Evolutionary conservation across 2,888 invertebrate genomes (phyloP).

Genomic region (Perithous albicinctus): DNA sequence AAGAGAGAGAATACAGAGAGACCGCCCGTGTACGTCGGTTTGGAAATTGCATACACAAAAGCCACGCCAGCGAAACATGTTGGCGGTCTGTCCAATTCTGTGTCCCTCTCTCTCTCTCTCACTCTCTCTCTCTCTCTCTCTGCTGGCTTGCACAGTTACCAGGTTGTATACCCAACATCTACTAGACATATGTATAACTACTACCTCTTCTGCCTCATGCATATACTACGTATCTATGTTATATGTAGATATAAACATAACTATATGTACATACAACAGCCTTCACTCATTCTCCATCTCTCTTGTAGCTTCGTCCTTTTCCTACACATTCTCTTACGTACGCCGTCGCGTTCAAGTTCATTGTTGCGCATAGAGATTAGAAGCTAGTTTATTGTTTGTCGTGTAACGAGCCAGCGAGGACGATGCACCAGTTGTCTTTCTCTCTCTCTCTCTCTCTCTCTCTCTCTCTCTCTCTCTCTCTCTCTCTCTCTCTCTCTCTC

Average conservation of each 20-base stretch:
- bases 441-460: no score
- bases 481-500: no score
- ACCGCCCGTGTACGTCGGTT: constrained; percentile 5
- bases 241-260: not conserved
- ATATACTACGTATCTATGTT: not conserved
- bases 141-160: not conserved
- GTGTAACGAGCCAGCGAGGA: constrained; percentile 47
- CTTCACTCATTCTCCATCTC: constrained; percentile 24
- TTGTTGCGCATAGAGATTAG: constrained; percentile 72
- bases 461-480: no score
- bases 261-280: not conserved
- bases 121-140: no score
- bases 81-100: constrained; percentile 34
- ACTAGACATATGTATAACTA: constrained; percentile 1
- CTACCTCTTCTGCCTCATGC: not conserved
- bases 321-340: constrained; percentile 1
- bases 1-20: no score
- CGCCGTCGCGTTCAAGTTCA: constrained; percentile 68
- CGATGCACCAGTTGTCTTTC: no score
- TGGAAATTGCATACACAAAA: constrained; percentile 22
- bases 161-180: not conserved
- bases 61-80: constrained; percentile 22
- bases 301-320: not conserved
- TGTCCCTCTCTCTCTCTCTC: constrained; percentile 8
- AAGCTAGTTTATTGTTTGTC: constrained; percentile 67